Conservation (phyloP, 2,797 vertebrate genomes). For the Gila robusta region DNA sequence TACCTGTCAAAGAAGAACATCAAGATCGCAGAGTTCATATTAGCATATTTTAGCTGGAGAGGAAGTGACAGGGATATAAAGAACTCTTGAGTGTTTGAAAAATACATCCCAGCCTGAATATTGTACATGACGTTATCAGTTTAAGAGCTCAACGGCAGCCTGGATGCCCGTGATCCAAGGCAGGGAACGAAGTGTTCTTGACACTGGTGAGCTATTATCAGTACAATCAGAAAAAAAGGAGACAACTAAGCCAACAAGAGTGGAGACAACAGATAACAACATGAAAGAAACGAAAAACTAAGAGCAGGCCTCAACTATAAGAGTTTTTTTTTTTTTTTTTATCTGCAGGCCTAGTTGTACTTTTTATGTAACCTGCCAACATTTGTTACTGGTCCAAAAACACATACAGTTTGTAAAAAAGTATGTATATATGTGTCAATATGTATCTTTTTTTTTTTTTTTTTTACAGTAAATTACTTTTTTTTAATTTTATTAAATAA, state of each 20-base stretch:
- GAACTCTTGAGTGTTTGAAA: slow-evolving; percentile 19
- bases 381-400: not conserved
- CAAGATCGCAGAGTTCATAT: slow-evolving; percentile 3
- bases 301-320: not conserved
- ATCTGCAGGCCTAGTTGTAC: not conserved
- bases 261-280: slow-evolving; percentile 16
- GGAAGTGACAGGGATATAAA: slow-evolving; percentile 43
- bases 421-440: no score
- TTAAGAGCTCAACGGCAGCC: slow-evolving; percentile 1
- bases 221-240: not conserved
- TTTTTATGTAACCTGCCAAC: not conserved
- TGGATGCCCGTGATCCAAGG: not conserved
- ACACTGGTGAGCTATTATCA: slow-evolving; percentile 27
- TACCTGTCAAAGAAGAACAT: slow-evolving; percentile 36
- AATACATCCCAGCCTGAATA: slow-evolving; percentile 1
- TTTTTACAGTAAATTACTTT: no score
- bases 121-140: slow-evolving; percentile 20
- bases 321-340: not conserved
- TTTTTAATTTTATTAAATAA: not conserved
- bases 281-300: slow-evolving; percentile 2
- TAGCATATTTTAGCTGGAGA: slow-evolving; percentile 50
- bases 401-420: not conserved
- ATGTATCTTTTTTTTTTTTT: accelerated
- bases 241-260: slow-evolving; percentile 15
- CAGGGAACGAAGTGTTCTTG: slow-evolving; percentile 5